Evolutionary conservation across 2,113 vertebrate species (phyloP).

Genomic region (Quiscalus mexicanus): DNA sequence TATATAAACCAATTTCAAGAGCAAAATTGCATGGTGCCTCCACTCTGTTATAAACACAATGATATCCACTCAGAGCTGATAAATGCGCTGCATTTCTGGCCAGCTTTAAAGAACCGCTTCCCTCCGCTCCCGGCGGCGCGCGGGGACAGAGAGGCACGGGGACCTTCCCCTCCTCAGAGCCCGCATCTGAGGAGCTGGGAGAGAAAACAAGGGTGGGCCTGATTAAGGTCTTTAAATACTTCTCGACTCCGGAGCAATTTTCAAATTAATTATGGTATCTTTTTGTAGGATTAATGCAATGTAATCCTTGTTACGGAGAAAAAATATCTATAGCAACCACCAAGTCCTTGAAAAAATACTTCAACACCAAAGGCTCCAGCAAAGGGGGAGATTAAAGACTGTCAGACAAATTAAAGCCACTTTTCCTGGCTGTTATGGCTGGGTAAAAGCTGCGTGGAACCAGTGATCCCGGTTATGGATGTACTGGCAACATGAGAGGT

Average conservation of each 20-base stretch:
- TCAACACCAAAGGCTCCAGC: conserved; percentile 34
- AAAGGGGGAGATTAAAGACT: conserved; percentile 49
- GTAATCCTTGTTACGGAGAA: conserved; percentile 60
- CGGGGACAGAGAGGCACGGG: background rate
- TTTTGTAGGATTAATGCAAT: conserved; percentile 63
- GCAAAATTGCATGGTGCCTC: conserved; percentile 90
- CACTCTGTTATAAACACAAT: conserved; percentile 84
- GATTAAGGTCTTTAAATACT: conserved; percentile 74
- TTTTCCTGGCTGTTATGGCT: conserved; percentile 8
- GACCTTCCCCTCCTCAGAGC: background rate
- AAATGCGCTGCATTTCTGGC: conserved; percentile 77
- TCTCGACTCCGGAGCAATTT: conserved; percentile 64
- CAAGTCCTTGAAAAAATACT: conserved; percentile 52
- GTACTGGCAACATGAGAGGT: background rate
- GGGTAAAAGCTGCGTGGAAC: background rate
- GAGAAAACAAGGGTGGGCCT: conserved; percentile 57
- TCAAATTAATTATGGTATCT: conserved; percentile 73
- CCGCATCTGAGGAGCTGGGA: conserved; percentile 3
- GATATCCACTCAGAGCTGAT: conserved; percentile 84
- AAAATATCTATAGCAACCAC: conserved; percentile 66
- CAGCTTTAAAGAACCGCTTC: conserved; percentile 70
- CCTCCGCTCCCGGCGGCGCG: background rate
- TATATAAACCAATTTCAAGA: conserved; percentile 91
- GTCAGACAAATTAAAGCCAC: conserved; percentile 40
- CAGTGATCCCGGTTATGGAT: background rate